These are phyloP conservation scores for Nyctibius grandis DNA, from an alignment of 2,797 vertebrate genomes.

Conservation along the genomic window DNA sequence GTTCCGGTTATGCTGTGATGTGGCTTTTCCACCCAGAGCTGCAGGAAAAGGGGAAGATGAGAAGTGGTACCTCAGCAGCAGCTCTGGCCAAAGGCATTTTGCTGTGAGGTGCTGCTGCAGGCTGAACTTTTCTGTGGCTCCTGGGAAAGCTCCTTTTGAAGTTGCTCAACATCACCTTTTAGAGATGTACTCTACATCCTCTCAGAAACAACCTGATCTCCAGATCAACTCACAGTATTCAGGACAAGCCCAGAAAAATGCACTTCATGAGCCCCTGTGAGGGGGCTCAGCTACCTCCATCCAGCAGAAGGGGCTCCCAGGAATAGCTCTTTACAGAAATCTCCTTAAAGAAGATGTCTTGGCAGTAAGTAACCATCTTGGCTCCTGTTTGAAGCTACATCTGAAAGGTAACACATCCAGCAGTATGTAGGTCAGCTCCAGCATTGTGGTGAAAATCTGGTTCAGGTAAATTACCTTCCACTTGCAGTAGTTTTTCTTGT, in stretches of 20 bases:
- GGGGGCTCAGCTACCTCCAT: not conserved
- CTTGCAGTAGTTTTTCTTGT: not conserved
- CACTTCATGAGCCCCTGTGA: not conserved
- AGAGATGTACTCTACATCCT: not conserved
- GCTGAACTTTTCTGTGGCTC: not conserved
- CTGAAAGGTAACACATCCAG: not conserved
- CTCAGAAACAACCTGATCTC: not conserved
- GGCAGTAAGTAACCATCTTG: not conserved
- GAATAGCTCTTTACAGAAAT: not conserved
- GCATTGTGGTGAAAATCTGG: not conserved
- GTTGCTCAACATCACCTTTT: not conserved
- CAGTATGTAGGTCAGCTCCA: not conserved
- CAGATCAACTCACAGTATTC: not conserved
- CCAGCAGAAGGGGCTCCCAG: not conserved
- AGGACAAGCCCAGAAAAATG: not conserved
- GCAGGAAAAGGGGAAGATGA: not conserved
- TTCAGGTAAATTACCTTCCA: not conserved
- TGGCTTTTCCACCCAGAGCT: not conserved
- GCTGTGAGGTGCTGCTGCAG: not conserved
- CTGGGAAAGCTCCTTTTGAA: not conserved
- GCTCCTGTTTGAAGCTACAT: not conserved
- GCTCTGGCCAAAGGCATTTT: not conserved
- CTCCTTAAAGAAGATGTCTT: not conserved
- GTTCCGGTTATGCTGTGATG: not conserved
- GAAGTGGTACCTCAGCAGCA: not conserved